Evolutionary conservation across 2,888 invertebrate species (phyloP), one percentile per base, ranked within the genome.

Genomic region (Colletes collaris): DNA sequence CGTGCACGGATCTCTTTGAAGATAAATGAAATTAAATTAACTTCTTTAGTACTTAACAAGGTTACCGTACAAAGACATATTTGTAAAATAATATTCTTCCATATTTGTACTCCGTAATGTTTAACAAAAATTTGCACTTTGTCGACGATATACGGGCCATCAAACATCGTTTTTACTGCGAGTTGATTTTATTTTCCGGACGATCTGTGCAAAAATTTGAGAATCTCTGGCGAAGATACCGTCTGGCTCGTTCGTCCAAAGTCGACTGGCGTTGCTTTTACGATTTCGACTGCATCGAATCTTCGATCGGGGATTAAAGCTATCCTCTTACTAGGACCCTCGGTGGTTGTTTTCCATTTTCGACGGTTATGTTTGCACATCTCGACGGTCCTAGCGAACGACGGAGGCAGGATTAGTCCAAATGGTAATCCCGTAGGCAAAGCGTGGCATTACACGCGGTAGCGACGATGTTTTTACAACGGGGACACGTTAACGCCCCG

Each of bases 371-470:
- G 89, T 92, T 92, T 92, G 89, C 86, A 84, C 86, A 88, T 79
- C 82, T 83, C 74, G 71, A 77, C 86, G 88, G 71, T 82, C 82
- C 81, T 56, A 67, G 70, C 16, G 55, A 49, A 27, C 67, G 66
- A 35, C 52, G 62, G 58, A 75, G 73, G 84, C 83, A 83, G 90
- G 92, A 92, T 92, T 92, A 92, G 88, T 89, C 88, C 84, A 89
- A 91, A 91, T 89, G 91, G 89, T 93, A 93, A 93, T 93, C 93
- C 92, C 84, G 84, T 91, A 91, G 90, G 91, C 91, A 91, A 91
- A 92, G 91, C 88, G 85, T 81, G 81, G 84, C 87, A 87, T 89
- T 88, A 86, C 80, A 86, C 82, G 87, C 83, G 83, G 89, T 84
- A 80, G 86, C 86, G 46, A 70, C 78, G 81, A 83, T 92, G 92